A percentile compares a stretch with the other conserved stretches of the same genome.
Evolutionary conservation across 2,888 invertebrate genomes (phyloP).

Genomic region (Tinea trinotella): DNA sequence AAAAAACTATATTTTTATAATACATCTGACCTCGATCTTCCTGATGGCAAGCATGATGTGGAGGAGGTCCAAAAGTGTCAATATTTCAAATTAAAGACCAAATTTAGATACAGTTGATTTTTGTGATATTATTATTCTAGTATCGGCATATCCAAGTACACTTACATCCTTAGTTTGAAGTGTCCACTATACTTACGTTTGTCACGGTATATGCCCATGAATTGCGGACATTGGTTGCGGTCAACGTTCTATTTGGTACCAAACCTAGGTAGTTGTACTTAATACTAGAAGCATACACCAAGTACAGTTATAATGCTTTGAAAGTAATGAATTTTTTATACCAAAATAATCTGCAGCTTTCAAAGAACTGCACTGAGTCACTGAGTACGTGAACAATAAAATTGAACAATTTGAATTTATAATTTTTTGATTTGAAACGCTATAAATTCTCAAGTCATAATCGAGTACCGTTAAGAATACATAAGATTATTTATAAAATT

Average conservation of each 20-base stretch:
- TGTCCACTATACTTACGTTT: background rate
- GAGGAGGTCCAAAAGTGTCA: too few species aligned
- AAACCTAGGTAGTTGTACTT: conserved; percentile 5
- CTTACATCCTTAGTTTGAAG: too few species aligned
- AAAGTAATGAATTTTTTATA: background rate
- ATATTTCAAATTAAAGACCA: too few species aligned
- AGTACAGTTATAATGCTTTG: background rate
- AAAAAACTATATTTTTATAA: too few species aligned
- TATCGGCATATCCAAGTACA: too few species aligned
- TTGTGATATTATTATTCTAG: too few species aligned
- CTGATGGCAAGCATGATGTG: too few species aligned
- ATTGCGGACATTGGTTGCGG: conserved; percentile 6
- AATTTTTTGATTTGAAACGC: conserved; percentile 1
- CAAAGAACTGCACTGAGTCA: conserved; percentile 4
- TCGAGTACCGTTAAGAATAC: background rate
- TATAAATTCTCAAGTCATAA: background rate
- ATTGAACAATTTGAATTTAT: background rate
- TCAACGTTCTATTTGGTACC: background rate
- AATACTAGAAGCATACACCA: conserved; percentile 2
- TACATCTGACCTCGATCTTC: too few species aligned
- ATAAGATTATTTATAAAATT: too few species aligned
- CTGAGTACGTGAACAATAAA: background rate
- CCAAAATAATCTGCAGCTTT: background rate
- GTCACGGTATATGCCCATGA: conserved; percentile 10
- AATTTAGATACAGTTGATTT: too few species aligned